Percentiles rank a stretch among this genome's conserved stretches.
phyloP scores from a whole-genome alignment of 1,140 invertebrate genomes.

The Chrysomallon squamiferum region DNA sequence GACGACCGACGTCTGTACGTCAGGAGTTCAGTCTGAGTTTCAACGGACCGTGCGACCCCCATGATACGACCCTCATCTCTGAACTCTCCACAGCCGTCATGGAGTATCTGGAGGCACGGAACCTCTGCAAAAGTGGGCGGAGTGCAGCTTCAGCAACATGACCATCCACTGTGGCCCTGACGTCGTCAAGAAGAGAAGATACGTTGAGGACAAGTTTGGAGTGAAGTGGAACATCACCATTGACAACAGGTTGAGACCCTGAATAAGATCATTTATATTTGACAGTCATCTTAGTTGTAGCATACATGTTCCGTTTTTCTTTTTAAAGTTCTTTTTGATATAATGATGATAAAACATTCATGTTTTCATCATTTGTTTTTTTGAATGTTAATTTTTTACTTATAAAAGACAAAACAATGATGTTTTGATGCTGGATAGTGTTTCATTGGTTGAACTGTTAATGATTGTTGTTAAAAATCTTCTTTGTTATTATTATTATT shows the following conservation, averaged over 20 bases:
- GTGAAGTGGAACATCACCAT: constrained; percentile 42
- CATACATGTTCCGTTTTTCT: background rate
- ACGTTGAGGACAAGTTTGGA: constrained; percentile 23
- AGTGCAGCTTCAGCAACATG: constrained; percentile 32
- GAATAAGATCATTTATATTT: background rate
- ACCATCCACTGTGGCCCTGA: constrained; percentile 26
- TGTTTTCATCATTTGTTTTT: no score
- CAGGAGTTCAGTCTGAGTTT: constrained; percentile 39
- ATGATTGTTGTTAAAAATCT: no score
- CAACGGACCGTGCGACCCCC: constrained; percentile 31
- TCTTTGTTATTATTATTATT: no score
- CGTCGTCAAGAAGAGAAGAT: constrained; percentile 11
- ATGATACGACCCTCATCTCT: constrained; percentile 18
- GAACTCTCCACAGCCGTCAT: constrained; percentile 22
- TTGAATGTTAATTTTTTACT: no score
- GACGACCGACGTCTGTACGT: constrained; percentile 24
- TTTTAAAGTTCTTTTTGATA: no score
- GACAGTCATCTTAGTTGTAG: background rate
- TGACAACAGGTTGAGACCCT: constrained; percentile 19
- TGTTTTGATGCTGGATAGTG: no score
- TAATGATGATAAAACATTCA: no score
- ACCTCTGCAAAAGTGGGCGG: constrained; percentile 26
- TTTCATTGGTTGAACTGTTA: no score
- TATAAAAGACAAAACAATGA: no score
- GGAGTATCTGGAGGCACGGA: constrained; percentile 24